A percentile compares a stretch with the other conserved stretches of the same genome.
These are phyloP conservation scores for Pinna nobilis DNA, from an alignment of 1,140 invertebrate species.

Conservation along the genomic window DNA sequence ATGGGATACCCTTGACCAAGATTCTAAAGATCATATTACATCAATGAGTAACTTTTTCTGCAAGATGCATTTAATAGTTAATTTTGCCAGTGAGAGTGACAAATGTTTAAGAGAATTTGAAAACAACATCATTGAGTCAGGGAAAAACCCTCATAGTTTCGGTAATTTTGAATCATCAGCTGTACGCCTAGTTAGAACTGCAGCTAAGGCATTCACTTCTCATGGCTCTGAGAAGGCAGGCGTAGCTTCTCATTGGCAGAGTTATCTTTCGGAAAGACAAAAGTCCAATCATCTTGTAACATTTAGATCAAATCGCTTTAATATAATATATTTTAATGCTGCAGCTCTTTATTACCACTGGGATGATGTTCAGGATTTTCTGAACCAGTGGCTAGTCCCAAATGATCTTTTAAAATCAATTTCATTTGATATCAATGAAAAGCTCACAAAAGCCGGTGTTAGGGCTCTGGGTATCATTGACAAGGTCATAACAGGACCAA, in stretches of 20 bases:
- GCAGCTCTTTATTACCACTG: slow-evolving; percentile 13
- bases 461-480: not conserved
- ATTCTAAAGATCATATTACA: not conserved
- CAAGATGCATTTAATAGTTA: slow-evolving; percentile 39
- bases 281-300: not conserved
- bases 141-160: slow-evolving; percentile 17
- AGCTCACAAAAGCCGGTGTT: not conserved
- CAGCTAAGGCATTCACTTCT: slow-evolving; percentile 2
- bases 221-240: slow-evolving; percentile 25
- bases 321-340: slow-evolving; percentile 15
- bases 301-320: slow-evolving; percentile 13
- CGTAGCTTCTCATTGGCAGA: not conserved
- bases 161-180: not conserved
- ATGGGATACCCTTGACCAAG: not conserved
- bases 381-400: slow-evolving; percentile 8
- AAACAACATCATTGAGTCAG: slow-evolving; percentile 5
- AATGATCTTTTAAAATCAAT: slow-evolving; percentile 27
- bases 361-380: slow-evolving; percentile 5
- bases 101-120: slow-evolving; percentile 19
- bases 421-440: slow-evolving; percentile 15
- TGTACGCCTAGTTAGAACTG: slow-evolving; percentile 12
- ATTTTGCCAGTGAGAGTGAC: slow-evolving; percentile 30
- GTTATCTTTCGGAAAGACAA: not conserved
- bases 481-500: slow-evolving; percentile 1
- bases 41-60: slow-evolving; percentile 19